Evolutionary conservation across 2,113 vertebrate species (phyloP).

Genomic region (Cheirogaleus medius): DNA sequence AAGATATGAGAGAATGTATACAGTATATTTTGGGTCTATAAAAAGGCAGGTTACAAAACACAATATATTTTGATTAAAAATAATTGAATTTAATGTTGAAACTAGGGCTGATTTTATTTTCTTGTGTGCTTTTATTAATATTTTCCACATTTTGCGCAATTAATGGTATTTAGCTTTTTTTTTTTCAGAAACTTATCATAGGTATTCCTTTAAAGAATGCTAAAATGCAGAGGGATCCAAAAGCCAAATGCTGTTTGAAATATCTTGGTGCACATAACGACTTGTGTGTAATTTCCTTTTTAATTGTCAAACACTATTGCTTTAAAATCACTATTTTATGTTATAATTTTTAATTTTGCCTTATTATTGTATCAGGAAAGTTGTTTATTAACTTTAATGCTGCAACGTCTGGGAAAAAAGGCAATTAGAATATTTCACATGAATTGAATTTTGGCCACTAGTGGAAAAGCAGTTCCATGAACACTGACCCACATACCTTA

Average conservation of each 20-base stretch:
- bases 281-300: not conserved
- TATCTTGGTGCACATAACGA: not conserved
- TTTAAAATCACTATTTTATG: not conserved
- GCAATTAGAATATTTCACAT: not conserved
- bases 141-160: not conserved
- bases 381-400: not conserved
- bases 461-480: not conserved
- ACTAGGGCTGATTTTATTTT: not conserved
- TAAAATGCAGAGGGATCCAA: not conserved
- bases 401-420: accelerated
- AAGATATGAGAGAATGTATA: not conserved
- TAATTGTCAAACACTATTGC: not conserved
- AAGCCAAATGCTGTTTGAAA: not conserved
- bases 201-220: not conserved
- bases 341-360: not conserved
- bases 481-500: not conserved
- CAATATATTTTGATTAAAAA: not conserved
- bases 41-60: not conserved
- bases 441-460: not conserved
- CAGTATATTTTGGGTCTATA: not conserved
- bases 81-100: not conserved
- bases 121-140: not conserved
- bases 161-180: not conserved
- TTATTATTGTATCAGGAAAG: not conserved
- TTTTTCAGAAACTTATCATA: not conserved